Evolutionary conservation across 2,797 vertebrate genomes (phyloP).

Genomic region (Muscicapa comitata): DNA sequence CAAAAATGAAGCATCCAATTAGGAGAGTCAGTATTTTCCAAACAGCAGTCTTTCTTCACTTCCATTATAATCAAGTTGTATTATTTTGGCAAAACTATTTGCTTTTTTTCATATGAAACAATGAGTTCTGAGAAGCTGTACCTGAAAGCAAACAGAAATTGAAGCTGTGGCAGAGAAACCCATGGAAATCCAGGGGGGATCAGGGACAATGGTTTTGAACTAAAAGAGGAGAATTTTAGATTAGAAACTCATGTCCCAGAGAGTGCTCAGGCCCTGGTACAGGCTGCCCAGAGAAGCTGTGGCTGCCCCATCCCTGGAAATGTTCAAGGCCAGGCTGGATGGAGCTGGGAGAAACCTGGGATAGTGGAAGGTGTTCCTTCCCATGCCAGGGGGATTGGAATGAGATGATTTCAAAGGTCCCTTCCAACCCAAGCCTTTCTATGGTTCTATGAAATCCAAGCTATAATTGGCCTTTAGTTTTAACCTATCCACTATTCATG

Average conservation of each 20-base stretch:
- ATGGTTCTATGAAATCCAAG: background rate
- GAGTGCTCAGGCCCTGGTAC: background rate
- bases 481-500: background rate
- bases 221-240: background rate
- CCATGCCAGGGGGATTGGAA: background rate
- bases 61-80: background rate
- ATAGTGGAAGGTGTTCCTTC: background rate
- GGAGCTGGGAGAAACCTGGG: background rate
- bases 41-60: background rate
- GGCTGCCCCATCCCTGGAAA: background rate
- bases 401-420: background rate
- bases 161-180: background rate
- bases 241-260: background rate
- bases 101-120: background rate
- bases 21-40: background rate
- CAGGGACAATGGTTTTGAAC: background rate
- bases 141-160: background rate
- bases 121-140: background rate
- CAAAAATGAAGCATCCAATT: background rate
- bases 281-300: background rate
- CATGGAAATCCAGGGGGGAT: background rate
- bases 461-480: accelerated
- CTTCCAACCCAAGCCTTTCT: background rate
- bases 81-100: background rate
- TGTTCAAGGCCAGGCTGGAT: background rate